A percentile compares a stretch with the other conserved stretches of the same genome.
Evolutionary conservation across 2,888 invertebrate species (phyloP).

Genomic region (Empis livida): DNA sequence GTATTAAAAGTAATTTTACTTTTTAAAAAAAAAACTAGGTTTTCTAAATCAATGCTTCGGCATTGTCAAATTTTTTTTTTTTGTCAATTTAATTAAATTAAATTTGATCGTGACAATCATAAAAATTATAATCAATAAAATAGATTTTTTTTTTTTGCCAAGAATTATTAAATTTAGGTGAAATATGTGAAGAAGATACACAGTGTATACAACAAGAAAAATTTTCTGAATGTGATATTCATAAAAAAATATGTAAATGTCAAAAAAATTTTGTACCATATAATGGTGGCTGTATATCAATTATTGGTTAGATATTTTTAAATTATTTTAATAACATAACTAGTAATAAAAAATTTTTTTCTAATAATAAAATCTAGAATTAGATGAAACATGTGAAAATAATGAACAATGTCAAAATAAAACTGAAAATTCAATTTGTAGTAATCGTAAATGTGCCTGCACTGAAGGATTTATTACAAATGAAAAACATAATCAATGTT

Average conservation of each 20-base stretch:
- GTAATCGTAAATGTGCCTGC: constrained; percentile 15
- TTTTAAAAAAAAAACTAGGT: too few species aligned
- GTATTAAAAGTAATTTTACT: constrained; percentile 19
- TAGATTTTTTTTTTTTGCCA: too few species aligned
- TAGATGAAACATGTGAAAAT: constrained; percentile 8
- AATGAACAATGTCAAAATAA: constrained; percentile 16
- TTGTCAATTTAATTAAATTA: too few species aligned
- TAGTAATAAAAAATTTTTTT: too few species aligned
- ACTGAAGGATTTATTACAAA: constrained; percentile 11
- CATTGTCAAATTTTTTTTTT: too few species aligned
- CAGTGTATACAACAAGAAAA: constrained; percentile 22
- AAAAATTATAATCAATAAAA: too few species aligned
- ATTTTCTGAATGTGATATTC: constrained; percentile 20
- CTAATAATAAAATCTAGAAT: constrained; percentile 1
- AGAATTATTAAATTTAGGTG: constrained; percentile 11
- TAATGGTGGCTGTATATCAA: constrained; percentile 19
- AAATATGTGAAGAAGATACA: constrained; percentile 19
- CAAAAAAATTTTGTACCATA: constrained; percentile 17
- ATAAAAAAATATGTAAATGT: constrained; percentile 19
- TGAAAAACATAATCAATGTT: constrained; percentile 11
- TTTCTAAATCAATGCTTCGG: too few species aligned
- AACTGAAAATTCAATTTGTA: constrained; percentile 12
- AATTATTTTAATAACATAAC: too few species aligned
- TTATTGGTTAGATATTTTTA: constrained; percentile 18
- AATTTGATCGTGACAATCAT: too few species aligned